Evolutionary conservation across 2,113 vertebrate species (phyloP), one percentile per base, ranked within the genome.

Genomic region (Cochlearius cochlearius): DNA sequence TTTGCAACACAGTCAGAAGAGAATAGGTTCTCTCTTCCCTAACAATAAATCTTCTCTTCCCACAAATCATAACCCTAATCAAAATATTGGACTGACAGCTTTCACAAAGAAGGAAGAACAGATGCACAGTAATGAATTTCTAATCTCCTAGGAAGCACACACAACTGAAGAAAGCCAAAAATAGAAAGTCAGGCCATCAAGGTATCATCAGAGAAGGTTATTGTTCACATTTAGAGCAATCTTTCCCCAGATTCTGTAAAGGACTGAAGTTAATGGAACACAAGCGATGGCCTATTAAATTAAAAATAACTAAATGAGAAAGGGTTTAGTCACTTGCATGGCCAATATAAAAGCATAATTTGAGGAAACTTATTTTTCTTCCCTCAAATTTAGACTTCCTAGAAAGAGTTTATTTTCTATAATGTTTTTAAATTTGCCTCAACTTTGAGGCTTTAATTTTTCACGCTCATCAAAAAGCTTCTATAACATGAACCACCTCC

Each of bases 81-180:
- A 86, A 91, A 96, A 82, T 84, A 96, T 32, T n/a, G 76, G 73
- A 84, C 64, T 45, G 86, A 86, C 88, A 94, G 79, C 49, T 94
- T 84, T 73, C 86, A 93, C 75, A 91, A 95, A 95, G 82, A 73
- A 83, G 50, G 39, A 84, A 81, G 76, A 95, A 84, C 49, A 96
- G 86, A 91, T 72, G 87, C 14, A 92, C 27, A 55, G 27, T 49
- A 87, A 93, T 82, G 56, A 74, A 93, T 78, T 92, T 80, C 64
- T 78, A 30, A 84, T 86, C 78, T 88, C 77, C 68, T 56, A 79
- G 75, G 64, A 96, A 89, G 84, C n/a, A 82, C 26, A 76, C 26
- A 34, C 27, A 72, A 86, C 21, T 9, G 39, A 86, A 73, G 52
- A 77, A 74, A 74, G 25, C 10, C 47, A 68, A 76, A 93, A 86